These are phyloP conservation scores for Bibio marci DNA, from an alignment of 2,888 invertebrate species.

Conservation along the genomic window DNA sequence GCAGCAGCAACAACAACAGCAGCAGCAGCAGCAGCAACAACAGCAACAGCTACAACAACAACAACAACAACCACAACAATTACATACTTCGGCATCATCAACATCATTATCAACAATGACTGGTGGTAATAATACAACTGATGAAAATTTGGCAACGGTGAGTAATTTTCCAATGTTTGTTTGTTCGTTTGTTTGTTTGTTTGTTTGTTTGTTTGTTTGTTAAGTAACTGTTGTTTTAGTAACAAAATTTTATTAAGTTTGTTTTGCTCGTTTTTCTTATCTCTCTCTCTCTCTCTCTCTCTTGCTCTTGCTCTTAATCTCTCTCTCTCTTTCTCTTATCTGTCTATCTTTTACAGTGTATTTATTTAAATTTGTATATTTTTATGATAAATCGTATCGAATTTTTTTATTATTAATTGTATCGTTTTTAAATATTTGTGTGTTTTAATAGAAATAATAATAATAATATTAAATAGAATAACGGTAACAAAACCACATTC, in stretches of 20 bases:
- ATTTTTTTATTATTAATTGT: too few species aligned
- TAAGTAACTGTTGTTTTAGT: neutral
- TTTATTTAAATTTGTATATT: too few species aligned
- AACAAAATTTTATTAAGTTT: neutral
- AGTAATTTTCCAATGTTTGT: too few species aligned
- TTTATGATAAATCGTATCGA: too few species aligned
- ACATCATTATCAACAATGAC: conserved; percentile 4
- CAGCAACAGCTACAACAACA: conserved; percentile 8
- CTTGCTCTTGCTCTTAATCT: neutral
- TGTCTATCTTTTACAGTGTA: too few species aligned
- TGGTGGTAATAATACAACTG: neutral
- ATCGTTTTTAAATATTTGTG: too few species aligned
- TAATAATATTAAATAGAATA: too few species aligned
- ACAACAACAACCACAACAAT: conserved; percentile 12
- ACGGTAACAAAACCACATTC: too few species aligned
- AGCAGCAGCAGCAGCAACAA: neutral
- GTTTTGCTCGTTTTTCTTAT: neutral
- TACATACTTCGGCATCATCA: neutral
- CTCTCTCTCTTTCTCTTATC: neutral
- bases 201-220: neutral
- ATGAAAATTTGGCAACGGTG: too few species aligned
- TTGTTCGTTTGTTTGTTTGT: neutral
- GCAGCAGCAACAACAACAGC: neutral
- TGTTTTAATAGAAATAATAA: too few species aligned
- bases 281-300: too few species aligned